phyloP scores from a whole-genome alignment of 2,113 vertebrate species.

The Ranitomeya variabilis region DNA sequence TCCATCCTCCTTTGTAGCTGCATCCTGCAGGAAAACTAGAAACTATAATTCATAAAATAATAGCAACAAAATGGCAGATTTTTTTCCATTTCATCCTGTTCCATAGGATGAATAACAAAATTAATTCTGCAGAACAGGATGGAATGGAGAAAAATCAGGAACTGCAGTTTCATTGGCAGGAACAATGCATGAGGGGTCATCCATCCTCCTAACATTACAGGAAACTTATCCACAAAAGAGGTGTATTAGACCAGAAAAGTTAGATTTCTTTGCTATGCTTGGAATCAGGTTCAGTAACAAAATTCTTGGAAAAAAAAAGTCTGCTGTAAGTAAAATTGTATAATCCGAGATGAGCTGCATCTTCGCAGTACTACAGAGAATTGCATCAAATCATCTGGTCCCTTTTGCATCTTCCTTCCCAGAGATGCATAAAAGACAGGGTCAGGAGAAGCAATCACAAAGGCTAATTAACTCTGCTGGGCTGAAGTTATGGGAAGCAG shows the following conservation, averaged over 20 bases:
- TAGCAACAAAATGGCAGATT: no score
- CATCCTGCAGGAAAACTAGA: background rate
- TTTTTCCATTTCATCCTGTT: no score
- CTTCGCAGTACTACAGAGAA: slow-evolving; percentile 23
- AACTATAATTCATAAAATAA: no score
- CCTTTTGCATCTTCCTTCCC: slow-evolving; percentile 38
- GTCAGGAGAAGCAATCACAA: slow-evolving; percentile 32
- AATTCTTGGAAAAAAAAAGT: background rate
- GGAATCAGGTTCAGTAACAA: background rate
- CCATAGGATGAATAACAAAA: background rate
- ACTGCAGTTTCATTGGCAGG: background rate
- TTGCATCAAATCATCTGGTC: slow-evolving; percentile 1
- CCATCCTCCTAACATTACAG: background rate
- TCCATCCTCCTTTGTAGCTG: background rate
- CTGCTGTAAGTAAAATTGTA: background rate
- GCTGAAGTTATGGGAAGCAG: slow-evolving; percentile 11
- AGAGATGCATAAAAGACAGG: slow-evolving; percentile 30
- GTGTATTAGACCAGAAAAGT: background rate
- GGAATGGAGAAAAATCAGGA: background rate
- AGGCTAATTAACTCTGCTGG: slow-evolving; percentile 40
- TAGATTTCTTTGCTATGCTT: background rate
- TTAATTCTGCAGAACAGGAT: background rate
- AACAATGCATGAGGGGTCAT: background rate
- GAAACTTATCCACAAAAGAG: background rate
- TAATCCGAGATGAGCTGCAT: background rate